These are phyloP conservation scores for Tetranychus cinnabarinus DNA, from an alignment of 1,140 invertebrate species.

Conservation along the genomic window DNA sequence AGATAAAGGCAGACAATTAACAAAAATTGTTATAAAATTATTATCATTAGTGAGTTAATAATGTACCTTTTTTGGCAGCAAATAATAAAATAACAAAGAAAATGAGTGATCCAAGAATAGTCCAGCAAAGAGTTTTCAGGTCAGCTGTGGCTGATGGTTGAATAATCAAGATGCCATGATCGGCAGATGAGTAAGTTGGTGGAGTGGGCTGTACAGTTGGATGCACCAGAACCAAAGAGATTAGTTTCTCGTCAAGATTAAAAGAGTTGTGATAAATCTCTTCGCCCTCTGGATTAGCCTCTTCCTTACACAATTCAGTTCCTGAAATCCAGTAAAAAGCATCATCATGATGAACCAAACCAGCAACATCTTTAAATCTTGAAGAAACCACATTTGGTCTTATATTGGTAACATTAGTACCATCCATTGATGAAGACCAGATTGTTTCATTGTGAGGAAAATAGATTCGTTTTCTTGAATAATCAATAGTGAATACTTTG, in stretches of 20 bases:
- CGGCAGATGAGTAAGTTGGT: neutral
- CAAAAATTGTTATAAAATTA: no score
- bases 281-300: slow-evolving; percentile 28
- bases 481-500: slow-evolving; percentile 53
- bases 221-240: neutral
- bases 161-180: neutral
- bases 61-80: neutral
- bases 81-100: neutral
- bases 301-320: slow-evolving; percentile 38
- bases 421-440: slow-evolving; percentile 51
- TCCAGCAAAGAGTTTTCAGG: neutral
- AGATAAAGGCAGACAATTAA: no score
- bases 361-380: slow-evolving; percentile 42
- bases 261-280: slow-evolving; percentile 47
- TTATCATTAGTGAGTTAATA: no score
- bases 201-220: neutral
- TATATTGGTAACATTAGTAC: slow-evolving; percentile 17
- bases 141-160: neutral
- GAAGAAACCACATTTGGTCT: neutral
- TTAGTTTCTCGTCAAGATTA: neutral
- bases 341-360: slow-evolving; percentile 43
- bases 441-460: slow-evolving; percentile 51
- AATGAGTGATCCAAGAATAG: neutral
- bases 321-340: slow-evolving; percentile 64
- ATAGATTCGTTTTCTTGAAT: slow-evolving; percentile 49